phyloP scores from a whole-genome alignment of 2,797 vertebrate species.

The Borostomias antarcticus region DNA sequence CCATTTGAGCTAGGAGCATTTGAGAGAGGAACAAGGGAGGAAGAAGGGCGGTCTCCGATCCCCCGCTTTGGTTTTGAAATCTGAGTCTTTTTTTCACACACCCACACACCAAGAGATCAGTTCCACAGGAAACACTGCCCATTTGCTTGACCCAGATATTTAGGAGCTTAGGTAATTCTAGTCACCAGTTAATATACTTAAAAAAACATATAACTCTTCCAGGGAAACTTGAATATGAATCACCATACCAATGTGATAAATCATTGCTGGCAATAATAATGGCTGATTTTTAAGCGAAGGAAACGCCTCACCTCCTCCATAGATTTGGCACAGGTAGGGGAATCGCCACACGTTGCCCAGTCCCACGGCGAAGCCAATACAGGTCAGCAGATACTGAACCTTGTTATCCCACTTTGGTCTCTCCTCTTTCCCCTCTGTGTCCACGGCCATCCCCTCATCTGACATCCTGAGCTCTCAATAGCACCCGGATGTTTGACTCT shows the following conservation, averaged over 20 bases:
- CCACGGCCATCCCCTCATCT: not conserved
- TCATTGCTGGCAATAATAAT: too few species aligned
- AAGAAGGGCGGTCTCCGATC: too few species aligned
- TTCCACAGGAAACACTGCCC: too few species aligned
- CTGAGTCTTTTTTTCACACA: too few species aligned
- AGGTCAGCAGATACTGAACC: constrained; percentile 86
- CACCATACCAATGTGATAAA: too few species aligned
- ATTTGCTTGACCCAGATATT: too few species aligned
- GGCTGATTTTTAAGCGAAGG: too few species aligned
- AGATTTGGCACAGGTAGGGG: constrained; percentile 89
- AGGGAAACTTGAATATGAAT: not conserved
- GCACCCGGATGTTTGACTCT: not conserved
- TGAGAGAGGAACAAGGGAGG: too few species aligned
- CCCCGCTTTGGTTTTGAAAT: too few species aligned
- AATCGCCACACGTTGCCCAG: constrained; percentile 93
- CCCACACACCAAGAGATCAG: too few species aligned
- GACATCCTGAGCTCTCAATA: constrained; percentile 2
- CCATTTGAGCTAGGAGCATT: too few species aligned
- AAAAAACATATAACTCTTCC: not conserved
- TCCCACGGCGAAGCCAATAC: constrained; percentile 88
- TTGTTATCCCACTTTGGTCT: constrained; percentile 83
- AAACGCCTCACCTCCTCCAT: constrained; percentile 86
- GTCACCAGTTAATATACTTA: not conserved
- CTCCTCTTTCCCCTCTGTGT: constrained; percentile 27
- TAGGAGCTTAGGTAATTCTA: too few species aligned